Evolutionary conservation across 1,140 invertebrate genomes (phyloP), one percentile per base, ranked within the genome.

Genomic region (honey bee (Apis mellifera)): DNA sequence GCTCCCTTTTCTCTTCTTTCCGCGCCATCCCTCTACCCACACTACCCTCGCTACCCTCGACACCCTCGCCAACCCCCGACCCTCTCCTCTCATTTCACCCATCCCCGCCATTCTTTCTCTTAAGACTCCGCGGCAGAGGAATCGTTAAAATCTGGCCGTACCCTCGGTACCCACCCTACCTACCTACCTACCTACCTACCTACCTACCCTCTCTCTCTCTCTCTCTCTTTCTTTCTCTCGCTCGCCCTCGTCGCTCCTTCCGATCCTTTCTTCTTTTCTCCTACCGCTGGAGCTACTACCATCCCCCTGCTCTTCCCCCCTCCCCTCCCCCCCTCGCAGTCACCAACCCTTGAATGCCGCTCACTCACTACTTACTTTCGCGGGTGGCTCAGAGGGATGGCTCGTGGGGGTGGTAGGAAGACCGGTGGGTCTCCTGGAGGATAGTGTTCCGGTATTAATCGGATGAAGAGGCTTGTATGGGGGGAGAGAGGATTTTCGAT

Each of bases 81-180:
- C 88, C 84, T 89, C 86, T 87, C 89, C 90, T 90, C 90, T 92
- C 91, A 91, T 92, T 92, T 90, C 89, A 84, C 92, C 89, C 91
- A 89, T 89, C 91, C 92, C 91, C 91, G 90, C 92, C 91, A 94
- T 94, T 94, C 93, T 94, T 94, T 94, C 93, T 94, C 93, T 94
- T 94, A 94, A 94, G 93, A 94, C 93, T 93, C 92, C 93, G 93
- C 92, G 92, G 93, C 93, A 92, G 93, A 93, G 92, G 93, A 94
- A 94, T 94, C 94, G 93, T 94, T 94, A 94, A 94, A 94, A 94
- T 94, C 94, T 94, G 93, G 94, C 93, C 93, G 92, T 92, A 90
- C 90, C 89, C 88, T 87, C 86, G 88, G 91, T 92, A 90, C 90
- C 90, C 86, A 90, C 89, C 85, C 83, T 73, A 85, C 87, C 71